Evolutionary conservation across 92 coral and sea anemone species (phyloP).

Genomic region (Porites lobata): DNA sequence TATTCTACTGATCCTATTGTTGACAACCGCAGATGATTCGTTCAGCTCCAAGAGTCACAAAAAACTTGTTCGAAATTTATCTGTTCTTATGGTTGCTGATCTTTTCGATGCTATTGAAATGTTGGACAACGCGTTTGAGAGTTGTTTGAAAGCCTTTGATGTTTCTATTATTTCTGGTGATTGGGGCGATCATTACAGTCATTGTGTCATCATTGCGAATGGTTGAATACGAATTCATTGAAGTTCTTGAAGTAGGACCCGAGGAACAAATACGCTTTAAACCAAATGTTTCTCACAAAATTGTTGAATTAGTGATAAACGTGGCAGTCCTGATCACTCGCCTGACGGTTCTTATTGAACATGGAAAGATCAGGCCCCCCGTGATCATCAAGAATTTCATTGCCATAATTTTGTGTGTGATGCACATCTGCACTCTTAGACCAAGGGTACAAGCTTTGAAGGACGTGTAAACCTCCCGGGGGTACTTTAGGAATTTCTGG

Average conservation of each 20-base stretch:
- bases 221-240: constrained; percentile 16
- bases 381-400: background rate
- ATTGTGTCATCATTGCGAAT: constrained; percentile 18
- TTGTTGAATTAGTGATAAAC: constrained; percentile 14
- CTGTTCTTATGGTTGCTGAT: background rate
- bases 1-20: background rate
- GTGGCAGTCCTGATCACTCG: constrained; percentile 41
- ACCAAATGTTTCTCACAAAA: background rate
- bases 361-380: constrained; percentile 49
- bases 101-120: background rate
- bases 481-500: no score
- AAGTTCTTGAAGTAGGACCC: no score
- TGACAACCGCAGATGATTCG: background rate
- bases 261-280: no score
- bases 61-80: background rate
- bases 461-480: no score
- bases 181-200: background rate
- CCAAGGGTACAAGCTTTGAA: no score
- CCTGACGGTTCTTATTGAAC: constrained; percentile 9
- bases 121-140: background rate
- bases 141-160: no score
- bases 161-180: no score
- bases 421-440: no score
- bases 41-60: background rate
- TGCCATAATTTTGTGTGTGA: background rate